Percentiles rank a stretch among this genome's conserved stretches.
phyloP scores from a whole-genome alignment of 35 echinoderm and acorn worm species.

The Stichopus chloronotus region DNA sequence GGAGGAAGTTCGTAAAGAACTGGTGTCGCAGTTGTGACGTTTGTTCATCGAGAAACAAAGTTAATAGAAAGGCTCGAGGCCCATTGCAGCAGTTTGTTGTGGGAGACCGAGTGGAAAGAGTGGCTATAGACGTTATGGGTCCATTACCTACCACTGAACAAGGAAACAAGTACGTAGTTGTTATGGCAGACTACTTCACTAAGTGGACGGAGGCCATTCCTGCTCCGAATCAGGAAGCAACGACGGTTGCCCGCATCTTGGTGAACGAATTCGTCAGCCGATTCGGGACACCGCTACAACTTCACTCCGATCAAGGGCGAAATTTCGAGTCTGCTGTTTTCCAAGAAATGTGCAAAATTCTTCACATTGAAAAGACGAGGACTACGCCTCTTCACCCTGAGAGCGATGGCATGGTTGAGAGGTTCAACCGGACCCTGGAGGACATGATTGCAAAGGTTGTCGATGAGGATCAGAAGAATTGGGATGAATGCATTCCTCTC shows the following conservation, averaged over 20 bases:
- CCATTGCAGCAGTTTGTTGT: neutral
- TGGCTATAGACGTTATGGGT: constrained; percentile 39
- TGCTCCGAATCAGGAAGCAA: constrained; percentile 57
- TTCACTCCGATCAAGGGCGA: constrained; percentile 59
- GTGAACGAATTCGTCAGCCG: constrained; percentile 41
- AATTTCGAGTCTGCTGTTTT: constrained; percentile 69
- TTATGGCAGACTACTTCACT: constrained; percentile 11
- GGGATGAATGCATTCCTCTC: too few relatives aligned
- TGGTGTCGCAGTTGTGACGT: neutral
- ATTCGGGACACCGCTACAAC: constrained; percentile 24
- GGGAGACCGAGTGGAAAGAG: constrained; percentile 38
- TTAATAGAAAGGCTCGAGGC: neutral
- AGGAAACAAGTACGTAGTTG: constrained; percentile 28
- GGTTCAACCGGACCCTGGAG: too few relatives aligned
- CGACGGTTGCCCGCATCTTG: constrained; percentile 32
- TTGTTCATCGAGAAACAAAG: neutral
- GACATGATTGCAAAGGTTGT: too few relatives aligned
- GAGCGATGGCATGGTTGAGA: too few relatives aligned
- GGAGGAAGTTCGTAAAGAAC: neutral
- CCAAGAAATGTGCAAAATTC: constrained; percentile 44
- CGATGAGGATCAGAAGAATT: too few relatives aligned
- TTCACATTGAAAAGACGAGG: constrained; percentile 66
- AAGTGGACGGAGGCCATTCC: constrained; percentile 59
- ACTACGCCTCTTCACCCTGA: neutral
- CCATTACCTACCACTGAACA: neutral